A percentile compares a stretch with the other conserved stretches of the same genome.
Conservation (phyloP, 1,140 invertebrate genomes). For the Helicoverpa zea region DNA sequence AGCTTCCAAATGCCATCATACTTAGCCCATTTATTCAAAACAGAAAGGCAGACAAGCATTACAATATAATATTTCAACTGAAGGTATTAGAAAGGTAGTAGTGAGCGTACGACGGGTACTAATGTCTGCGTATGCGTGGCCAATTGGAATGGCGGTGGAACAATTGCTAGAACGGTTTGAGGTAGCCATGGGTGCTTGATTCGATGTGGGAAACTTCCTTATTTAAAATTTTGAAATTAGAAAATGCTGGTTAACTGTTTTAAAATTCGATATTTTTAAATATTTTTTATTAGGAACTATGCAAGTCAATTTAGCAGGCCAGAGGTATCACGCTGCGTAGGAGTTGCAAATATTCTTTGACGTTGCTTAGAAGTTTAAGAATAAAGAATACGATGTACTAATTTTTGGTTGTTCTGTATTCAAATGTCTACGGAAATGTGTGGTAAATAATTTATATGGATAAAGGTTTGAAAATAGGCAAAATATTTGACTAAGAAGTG, state of each 20-base stretch:
- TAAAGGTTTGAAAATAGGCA: too few relatives aligned
- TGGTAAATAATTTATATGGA: too few relatives aligned
- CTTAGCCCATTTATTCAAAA: conserved; percentile 34
- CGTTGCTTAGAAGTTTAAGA: too few relatives aligned
- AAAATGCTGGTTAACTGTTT: too few relatives aligned
- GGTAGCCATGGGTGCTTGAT: conserved; percentile 69
- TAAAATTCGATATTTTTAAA: too few relatives aligned
- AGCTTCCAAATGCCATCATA: conserved; percentile 32
- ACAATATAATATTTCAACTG: conserved; percentile 61
- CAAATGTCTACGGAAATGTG: not conserved
- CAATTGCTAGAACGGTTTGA: conserved; percentile 70
- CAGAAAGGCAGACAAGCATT: conserved; percentile 37
- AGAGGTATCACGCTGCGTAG: too few relatives aligned
- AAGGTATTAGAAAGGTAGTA: conserved; percentile 79
- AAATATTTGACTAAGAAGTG: too few relatives aligned
- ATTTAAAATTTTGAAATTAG: not conserved
- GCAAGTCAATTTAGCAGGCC: too few relatives aligned
- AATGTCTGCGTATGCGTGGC: conserved; percentile 79
- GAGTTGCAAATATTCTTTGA: too few relatives aligned
- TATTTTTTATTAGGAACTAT: too few relatives aligned
- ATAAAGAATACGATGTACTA: too few relatives aligned
- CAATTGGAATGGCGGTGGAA: conserved; percentile 77
- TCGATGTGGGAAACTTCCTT: conserved; percentile 17
- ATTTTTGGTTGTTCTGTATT: not conserved
- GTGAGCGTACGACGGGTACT: conserved; percentile 75